Evolutionary conservation across 2,888 invertebrate species (phyloP).

Genomic region (Scaptomyza parva): DNA sequence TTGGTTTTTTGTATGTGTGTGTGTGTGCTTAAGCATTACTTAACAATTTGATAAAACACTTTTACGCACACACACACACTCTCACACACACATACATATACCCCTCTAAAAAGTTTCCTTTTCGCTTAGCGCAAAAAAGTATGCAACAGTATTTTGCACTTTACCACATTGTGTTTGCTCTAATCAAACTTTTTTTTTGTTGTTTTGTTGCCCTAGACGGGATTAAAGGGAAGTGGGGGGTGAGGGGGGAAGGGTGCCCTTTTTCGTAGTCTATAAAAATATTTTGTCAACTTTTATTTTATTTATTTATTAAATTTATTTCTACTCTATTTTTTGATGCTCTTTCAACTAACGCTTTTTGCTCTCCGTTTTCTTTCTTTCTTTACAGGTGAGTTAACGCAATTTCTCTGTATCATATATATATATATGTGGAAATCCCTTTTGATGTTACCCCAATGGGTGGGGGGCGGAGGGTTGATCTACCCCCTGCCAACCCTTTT

Average conservation of each 20-base stretch:
- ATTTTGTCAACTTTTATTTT: constrained; percentile 40
- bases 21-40: constrained; percentile 27
- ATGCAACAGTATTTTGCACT: constrained; percentile 75
- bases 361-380: constrained; percentile 27
- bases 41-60: constrained; percentile 42
- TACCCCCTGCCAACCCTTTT: background rate
- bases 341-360: constrained; percentile 33
- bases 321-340: constrained; percentile 16
- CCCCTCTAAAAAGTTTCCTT: background rate
- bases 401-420: constrained; percentile 65
- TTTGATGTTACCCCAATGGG: constrained; percentile 52
- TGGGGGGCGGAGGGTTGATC: background rate
- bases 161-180: constrained; percentile 60
- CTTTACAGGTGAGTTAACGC: constrained; percentile 75
- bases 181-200: constrained; percentile 58
- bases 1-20: too few species aligned
- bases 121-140: constrained; percentile 41
- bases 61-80: constrained; percentile 8
- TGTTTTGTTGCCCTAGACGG: constrained; percentile 10
- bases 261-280: constrained; percentile 51
- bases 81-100: background rate
- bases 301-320: constrained; percentile 19
- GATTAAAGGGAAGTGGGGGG: too few species aligned
- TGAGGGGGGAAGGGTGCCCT: too few species aligned
- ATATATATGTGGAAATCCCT: constrained; percentile 58